Conservation (phyloP, 2,113 vertebrate species). For the Cyanistes caeruleus region DNA sequence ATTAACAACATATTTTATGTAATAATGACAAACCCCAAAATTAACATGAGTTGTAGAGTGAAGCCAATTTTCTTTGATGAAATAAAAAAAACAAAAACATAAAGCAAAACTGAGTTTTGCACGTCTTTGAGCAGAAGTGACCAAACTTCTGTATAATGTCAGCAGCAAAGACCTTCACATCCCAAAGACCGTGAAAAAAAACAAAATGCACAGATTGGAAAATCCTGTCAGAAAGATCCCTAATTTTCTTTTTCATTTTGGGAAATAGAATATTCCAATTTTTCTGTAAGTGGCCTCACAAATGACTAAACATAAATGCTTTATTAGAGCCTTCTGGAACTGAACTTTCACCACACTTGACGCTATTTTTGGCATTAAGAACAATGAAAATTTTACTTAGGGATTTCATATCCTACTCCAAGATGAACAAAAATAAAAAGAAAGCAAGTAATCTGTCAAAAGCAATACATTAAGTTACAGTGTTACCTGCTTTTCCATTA, state of each 20-base stretch:
- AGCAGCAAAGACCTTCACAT: not conserved
- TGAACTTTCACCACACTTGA: not conserved
- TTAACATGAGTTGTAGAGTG: not conserved
- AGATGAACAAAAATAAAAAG: not conserved
- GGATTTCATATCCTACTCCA: not conserved
- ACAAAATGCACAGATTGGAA: not conserved
- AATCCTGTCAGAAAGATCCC: not conserved
- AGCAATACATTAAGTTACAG: not conserved
- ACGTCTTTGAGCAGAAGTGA: not conserved
- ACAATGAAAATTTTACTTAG: not conserved
- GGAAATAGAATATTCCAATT: not conserved
- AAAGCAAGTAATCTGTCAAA: not conserved
- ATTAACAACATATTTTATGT: fast-evolving
- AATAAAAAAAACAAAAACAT: not conserved
- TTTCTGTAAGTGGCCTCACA: not conserved
- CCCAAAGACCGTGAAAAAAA: not conserved
- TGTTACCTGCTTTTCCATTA: constrained; percentile 85
- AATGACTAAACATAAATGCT: not conserved
- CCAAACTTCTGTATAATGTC: not conserved
- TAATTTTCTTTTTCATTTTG: not conserved
- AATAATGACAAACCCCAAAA: not conserved
- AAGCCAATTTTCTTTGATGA: not conserved
- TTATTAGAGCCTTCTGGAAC: not conserved
- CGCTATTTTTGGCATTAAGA: not conserved
- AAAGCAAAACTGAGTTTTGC: not conserved